Percentiles rank a stretch among this genome's conserved stretches.
Conservation (phyloP, 1,140 invertebrate species). For the Lordiphosa mommai region DNA sequence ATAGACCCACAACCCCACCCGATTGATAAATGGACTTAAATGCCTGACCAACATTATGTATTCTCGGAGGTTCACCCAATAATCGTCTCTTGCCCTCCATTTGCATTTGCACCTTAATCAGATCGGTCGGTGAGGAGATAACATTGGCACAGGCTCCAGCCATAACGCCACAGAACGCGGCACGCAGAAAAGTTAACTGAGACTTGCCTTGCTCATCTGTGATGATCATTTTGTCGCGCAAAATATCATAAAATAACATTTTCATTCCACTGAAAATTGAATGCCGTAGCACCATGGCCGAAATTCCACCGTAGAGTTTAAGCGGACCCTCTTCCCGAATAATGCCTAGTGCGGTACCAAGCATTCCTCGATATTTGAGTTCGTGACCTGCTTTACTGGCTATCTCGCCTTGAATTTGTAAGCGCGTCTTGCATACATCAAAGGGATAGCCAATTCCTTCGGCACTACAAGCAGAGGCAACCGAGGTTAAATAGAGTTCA, state of each 20-base stretch:
- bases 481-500: constrained; percentile 10
- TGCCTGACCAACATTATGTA: constrained; percentile 22
- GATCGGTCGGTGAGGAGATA: constrained; percentile 20
- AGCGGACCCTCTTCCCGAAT: constrained; percentile 14
- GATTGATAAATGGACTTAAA: neutral
- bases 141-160: constrained; percentile 8
- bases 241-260: constrained; percentile 16
- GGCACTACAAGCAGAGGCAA: constrained; percentile 18
- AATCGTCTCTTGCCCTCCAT: constrained; percentile 33
- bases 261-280: constrained; percentile 25
- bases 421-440: constrained; percentile 28
- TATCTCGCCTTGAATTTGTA: constrained; percentile 32
- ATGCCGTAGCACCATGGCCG: constrained; percentile 30
- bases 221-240: constrained; percentile 8
- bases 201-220: constrained; percentile 6
- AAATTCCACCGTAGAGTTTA: constrained; percentile 22
- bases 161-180: constrained; percentile 3
- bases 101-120: constrained; percentile 41
- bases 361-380: constrained; percentile 7
- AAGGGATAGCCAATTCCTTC: constrained; percentile 26
- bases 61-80: constrained; percentile 17
- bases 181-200: constrained; percentile 5
- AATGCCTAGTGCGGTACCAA: constrained; percentile 14
- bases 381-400: neutral
- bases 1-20: constrained; percentile 16